Conservation (phyloP, 2,888 invertebrate genomes). For the Drosophila flavopinicola region DNA sequence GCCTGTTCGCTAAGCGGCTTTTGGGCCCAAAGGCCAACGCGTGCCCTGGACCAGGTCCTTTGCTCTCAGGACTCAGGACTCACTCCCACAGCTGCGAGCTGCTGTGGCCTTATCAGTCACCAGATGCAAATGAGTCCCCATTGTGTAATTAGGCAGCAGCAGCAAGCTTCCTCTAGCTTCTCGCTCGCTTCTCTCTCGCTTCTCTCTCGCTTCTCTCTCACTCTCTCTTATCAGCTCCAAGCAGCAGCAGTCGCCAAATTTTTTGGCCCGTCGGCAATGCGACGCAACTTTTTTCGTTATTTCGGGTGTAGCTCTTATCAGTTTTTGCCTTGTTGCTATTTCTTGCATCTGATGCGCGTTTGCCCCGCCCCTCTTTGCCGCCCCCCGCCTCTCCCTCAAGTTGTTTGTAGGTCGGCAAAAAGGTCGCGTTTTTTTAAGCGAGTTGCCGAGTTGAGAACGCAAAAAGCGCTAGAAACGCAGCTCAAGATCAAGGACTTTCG, state of each 20-base stretch:
- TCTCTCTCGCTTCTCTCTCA: background rate
- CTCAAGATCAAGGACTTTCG: slow-evolving; percentile 80
- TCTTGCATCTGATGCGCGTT: slow-evolving; percentile 41
- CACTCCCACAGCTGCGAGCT: slow-evolving; percentile 17
- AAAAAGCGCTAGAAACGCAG: slow-evolving; percentile 53
- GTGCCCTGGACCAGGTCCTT: slow-evolving; percentile 28
- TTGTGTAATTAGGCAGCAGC: slow-evolving; percentile 58
- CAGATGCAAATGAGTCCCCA: slow-evolving; percentile 66
- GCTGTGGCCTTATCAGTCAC: slow-evolving; percentile 39
- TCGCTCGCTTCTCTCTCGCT: background rate
- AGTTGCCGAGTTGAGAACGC: slow-evolving; percentile 56
- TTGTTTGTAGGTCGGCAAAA: slow-evolving; percentile 25
- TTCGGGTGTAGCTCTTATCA: slow-evolving; percentile 49
- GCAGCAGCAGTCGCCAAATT: slow-evolving; percentile 11
- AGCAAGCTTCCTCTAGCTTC: slow-evolving; percentile 8
- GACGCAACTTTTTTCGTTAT: slow-evolving; percentile 42
- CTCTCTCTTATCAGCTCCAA: slow-evolving; percentile 32
- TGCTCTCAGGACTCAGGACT: slow-evolving; percentile 3
- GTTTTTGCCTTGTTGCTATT: slow-evolving; percentile 26
- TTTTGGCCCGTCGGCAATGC: slow-evolving; percentile 38
- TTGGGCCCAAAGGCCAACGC: slow-evolving; percentile 34
- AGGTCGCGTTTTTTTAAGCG: slow-evolving; percentile 46
- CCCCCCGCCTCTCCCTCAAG: slow-evolving; percentile 2
- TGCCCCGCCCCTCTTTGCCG: background rate
- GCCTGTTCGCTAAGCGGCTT: slow-evolving; percentile 46